phyloP scores from a whole-genome alignment of 2,113 vertebrate genomes.

The Callospermophilus lateralis region DNA sequence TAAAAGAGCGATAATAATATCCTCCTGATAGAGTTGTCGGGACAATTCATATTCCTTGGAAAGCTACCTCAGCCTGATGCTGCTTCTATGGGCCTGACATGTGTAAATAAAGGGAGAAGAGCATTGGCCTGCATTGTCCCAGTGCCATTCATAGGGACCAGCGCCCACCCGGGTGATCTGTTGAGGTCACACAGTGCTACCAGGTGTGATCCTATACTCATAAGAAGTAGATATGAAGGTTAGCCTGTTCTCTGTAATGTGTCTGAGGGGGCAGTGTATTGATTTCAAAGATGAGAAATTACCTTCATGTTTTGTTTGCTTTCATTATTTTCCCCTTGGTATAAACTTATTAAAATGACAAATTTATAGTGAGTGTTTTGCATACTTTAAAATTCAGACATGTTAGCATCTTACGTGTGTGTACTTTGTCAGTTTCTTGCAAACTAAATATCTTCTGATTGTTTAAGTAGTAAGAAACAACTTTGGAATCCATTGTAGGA shows the following conservation, averaged over 20 bases:
- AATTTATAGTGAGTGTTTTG: not conserved
- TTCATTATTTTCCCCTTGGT: not conserved
- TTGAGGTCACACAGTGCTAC: not conserved
- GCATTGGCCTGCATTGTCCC: not conserved
- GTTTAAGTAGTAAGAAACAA: not conserved
- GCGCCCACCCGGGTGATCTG: not conserved
- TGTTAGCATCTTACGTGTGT: not conserved
- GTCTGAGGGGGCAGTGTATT: not conserved
- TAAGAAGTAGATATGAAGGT: not conserved
- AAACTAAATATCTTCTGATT: not conserved
- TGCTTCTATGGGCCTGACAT: not conserved
- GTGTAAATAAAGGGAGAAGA: not conserved
- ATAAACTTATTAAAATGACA: not conserved
- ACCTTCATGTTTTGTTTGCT: not conserved
- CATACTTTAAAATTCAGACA: conserved; percentile 12
- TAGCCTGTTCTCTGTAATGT: not conserved
- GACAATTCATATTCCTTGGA: not conserved
- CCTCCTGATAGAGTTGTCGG: not conserved
- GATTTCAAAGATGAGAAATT: not conserved
- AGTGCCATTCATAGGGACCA: not conserved
- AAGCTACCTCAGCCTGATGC: not conserved
- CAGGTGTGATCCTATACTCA: not conserved
- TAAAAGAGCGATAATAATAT: not conserved
- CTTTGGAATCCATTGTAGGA: not conserved
- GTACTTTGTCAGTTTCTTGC: not conserved